Base-by-base conservation (phyloP, 2,888 invertebrate species). In the Platypus cylindrus region DNA sequence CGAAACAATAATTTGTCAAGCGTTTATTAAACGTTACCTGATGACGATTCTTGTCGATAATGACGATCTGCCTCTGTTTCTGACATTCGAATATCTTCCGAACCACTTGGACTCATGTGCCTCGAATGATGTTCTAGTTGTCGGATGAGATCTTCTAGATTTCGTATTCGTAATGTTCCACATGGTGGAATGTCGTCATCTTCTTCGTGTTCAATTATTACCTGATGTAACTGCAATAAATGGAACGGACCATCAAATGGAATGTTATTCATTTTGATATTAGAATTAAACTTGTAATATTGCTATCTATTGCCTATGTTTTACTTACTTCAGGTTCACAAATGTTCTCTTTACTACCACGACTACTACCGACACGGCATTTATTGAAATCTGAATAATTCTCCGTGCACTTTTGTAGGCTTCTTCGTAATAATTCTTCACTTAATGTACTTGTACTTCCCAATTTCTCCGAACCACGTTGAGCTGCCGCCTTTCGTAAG, bases 21-120 rank as follows among this genome's bases (percentile, higher is more conserved):
- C 5, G 9, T 20, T 20, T 7, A 20, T 20, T 20, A 20, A 20
- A 20, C 5, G 9, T 32, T 40, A 44, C 43, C 43, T 29, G 43
- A 74, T 51, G 69, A 68, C 30, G 81, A 68, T 69, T 87, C 87
- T 63, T 82, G 72, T 65, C 85, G 71, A 48, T 56, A 56, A 35
- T 56, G 55, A 13, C 89, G 73, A 60, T 90, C 89, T 33, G 81
- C 81, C 60, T 90, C 90, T 32, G 83, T 81, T 64, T 90, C 90
- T 36, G 87, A 86, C 73, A 82, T 79, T 48, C 80, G 65, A 55
- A 89, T 85, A 55, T 90, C 90, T 59, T 89, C 89, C 12, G 87
- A 87, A 41, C 86, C 89, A 48, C 84, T 83, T 32, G 89, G 89
- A 56, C 86, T 87, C 80, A 86, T 84, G 63, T 86, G 85, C 14